A percentile compares a stretch with the other conserved stretches of the same genome.
phyloP scores from a whole-genome alignment of 2,797 vertebrate species.

The Dipus sagitta region DNA sequence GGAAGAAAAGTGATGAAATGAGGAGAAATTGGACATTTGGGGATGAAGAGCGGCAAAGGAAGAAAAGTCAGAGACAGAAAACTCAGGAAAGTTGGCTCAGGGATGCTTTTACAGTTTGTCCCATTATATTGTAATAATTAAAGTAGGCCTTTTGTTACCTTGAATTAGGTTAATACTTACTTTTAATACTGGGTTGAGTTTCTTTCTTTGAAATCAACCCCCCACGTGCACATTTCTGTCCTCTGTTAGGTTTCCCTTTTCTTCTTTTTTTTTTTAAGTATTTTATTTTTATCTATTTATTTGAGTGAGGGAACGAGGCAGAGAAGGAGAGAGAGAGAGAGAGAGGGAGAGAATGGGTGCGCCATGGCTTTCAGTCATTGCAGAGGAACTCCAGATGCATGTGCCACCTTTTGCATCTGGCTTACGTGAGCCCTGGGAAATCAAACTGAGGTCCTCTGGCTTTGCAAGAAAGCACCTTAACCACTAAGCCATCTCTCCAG shows the following conservation, averaged over 20 bases:
- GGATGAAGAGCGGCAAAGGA: not conserved
- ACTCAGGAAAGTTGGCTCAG: not conserved
- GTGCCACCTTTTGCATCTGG: too few species aligned
- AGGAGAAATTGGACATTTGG: not conserved
- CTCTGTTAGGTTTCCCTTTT: constrained; percentile 16
- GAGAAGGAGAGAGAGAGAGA: too few species aligned
- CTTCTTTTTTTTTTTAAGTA: not conserved
- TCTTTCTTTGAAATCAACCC: constrained; percentile 18
- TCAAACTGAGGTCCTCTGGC: too few species aligned
- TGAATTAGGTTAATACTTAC: not conserved
- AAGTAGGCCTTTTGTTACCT: not conserved
- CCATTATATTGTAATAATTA: constrained; percentile 12
- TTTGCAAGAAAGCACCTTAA: too few species aligned
- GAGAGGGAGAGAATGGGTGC: too few species aligned
- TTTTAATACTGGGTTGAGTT: constrained; percentile 22
- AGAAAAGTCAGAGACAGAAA: not conserved
- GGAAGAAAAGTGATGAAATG: not conserved
- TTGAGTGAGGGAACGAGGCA: too few species aligned
- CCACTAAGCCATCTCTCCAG: too few species aligned
- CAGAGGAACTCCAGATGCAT: too few species aligned
- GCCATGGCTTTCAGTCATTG: too few species aligned
- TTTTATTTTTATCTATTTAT: too few species aligned
- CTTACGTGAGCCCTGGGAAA: too few species aligned
- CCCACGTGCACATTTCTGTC: not conserved
- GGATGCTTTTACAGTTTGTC: constrained; percentile 18